phyloP scores from a whole-genome alignment of 1,140 invertebrate genomes.

The Dendroctonus ponderosae region DNA sequence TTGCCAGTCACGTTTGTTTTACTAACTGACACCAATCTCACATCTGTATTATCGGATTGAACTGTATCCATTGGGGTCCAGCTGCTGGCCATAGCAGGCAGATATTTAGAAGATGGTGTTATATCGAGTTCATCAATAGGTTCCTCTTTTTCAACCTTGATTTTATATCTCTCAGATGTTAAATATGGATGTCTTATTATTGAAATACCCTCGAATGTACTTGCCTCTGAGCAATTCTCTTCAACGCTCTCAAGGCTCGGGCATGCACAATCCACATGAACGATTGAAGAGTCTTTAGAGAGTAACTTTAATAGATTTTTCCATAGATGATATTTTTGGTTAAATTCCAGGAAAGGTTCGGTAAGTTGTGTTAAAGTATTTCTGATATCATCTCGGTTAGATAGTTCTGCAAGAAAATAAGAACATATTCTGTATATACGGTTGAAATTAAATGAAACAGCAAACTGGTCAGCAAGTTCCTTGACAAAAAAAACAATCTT shows the following conservation, averaged over 20 bases:
- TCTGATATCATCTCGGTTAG: not conserved
- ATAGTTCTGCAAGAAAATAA: slow-evolving; percentile 11
- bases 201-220: not conserved
- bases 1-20: not conserved
- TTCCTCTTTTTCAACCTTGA: not conserved
- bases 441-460: no score
- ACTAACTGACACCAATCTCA: not conserved
- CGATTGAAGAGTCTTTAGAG: not conserved
- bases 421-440: no score
- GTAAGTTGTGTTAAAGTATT: slow-evolving; percentile 8
- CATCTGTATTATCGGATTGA: not conserved
- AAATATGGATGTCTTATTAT: not conserved
- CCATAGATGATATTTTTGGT: slow-evolving; percentile 20
- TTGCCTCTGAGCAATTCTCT: not conserved
- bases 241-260: not conserved
- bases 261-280: not conserved
- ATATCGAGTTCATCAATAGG: not conserved
- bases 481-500: no score
- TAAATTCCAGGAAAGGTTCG: slow-evolving; percentile 6
- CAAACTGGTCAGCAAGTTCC: no score
- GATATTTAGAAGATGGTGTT: no score
- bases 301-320: slow-evolving; percentile 11
- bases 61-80: not conserved
- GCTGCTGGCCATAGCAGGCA: not conserved
- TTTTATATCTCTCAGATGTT: not conserved